These are phyloP conservation scores for Mastacembelus armatus DNA, from an alignment of 2,797 vertebrate species.

Conservation along the genomic window DNA sequence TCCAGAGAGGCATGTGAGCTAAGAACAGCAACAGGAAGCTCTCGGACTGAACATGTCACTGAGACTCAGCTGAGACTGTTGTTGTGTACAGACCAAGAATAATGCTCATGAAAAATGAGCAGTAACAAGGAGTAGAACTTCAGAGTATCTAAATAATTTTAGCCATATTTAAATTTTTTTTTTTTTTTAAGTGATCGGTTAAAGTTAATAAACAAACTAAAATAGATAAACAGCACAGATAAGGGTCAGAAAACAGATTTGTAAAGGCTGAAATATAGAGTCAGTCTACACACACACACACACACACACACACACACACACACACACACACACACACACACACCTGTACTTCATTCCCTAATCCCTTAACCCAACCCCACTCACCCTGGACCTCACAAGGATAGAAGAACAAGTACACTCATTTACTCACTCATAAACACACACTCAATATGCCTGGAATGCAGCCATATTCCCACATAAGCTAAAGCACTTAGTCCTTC, in stretches of 20 bases:
- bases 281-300: slow-evolving; percentile 7
- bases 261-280: too few relatives aligned
- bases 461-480: slow-evolving; percentile 76
- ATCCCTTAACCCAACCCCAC: too few relatives aligned
- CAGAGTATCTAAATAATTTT: background rate
- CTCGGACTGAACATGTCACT: slow-evolving; percentile 47
- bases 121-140: background rate
- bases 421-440: slow-evolving; percentile 36
- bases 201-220: background rate
- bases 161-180: background rate
- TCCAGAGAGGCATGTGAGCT: slow-evolving; percentile 56
- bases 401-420: too few relatives aligned
- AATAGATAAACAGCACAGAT: background rate
- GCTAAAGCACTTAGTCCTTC: slow-evolving; percentile 69
- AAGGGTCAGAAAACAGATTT: too few relatives aligned
- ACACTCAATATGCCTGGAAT: slow-evolving; percentile 59
- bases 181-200: background rate
- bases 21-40: slow-evolving; percentile 74
- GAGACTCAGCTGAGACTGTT: slow-evolving; percentile 43
- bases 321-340: slow-evolving; percentile 23
- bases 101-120: background rate
- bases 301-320: slow-evolving; percentile 22
- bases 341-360: too few relatives aligned
- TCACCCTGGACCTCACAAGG: too few relatives aligned
- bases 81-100: background rate